Evolutionary conservation across 2,113 vertebrate species (phyloP).

Genomic region (Kryptolebias marmoratus): DNA sequence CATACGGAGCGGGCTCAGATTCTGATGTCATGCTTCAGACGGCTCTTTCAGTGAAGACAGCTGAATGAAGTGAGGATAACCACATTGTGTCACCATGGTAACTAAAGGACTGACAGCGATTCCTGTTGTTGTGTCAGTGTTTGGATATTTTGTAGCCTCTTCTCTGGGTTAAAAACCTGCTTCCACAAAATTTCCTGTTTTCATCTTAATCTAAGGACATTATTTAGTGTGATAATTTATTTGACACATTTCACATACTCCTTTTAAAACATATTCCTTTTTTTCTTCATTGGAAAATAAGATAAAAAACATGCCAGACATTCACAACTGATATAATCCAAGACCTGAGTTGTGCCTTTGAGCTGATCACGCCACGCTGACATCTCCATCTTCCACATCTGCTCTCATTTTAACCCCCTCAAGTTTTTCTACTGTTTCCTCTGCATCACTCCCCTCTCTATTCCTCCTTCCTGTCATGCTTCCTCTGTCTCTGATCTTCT

Average conservation of each 20-base stretch:
- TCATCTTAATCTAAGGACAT: too few species aligned
- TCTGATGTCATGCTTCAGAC: slow-evolving; percentile 31
- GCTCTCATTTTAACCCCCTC: slow-evolving; percentile 26
- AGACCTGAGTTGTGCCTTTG: neutral
- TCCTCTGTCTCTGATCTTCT: slow-evolving; percentile 22
- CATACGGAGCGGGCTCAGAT: slow-evolving; percentile 15
- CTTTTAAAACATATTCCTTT: neutral
- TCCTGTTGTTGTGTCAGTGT: neutral
- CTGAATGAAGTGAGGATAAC: slow-evolving; percentile 15
- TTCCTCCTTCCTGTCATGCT: slow-evolving; percentile 11
- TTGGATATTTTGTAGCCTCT: too few species aligned
- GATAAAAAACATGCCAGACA: neutral
- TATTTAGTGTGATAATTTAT: too few species aligned
- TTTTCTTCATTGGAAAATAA: neutral
- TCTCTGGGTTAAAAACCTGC: neutral
- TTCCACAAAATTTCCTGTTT: neutral
- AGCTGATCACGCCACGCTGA: slow-evolving; percentile 44
- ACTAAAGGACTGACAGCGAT: neutral
- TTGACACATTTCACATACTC: neutral
- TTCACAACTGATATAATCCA: neutral
- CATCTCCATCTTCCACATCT: slow-evolving; percentile 49
- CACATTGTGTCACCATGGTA: slow-evolving; percentile 1
- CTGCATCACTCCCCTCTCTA: neutral
- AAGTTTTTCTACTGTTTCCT: slow-evolving; percentile 4
- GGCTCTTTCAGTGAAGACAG: slow-evolving; percentile 34